Conservation (phyloP, 1,140 invertebrate genomes). For the Whitmania pigra region DNA sequence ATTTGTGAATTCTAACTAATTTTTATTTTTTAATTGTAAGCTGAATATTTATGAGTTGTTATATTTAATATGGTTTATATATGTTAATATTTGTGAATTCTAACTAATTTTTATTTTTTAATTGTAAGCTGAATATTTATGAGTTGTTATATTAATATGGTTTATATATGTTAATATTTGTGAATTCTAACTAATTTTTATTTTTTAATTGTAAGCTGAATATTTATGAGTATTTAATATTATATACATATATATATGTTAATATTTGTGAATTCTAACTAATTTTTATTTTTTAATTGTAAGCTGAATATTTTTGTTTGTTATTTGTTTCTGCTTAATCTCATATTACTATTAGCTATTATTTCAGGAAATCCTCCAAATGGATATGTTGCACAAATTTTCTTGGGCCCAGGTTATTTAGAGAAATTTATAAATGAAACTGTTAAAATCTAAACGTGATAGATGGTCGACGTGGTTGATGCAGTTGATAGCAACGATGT, state of each 20-base stretch:
- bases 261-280: too few relatives aligned
- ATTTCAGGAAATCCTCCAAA: constrained; percentile 65
- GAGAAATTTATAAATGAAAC: constrained; percentile 4
- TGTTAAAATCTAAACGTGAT: background rate
- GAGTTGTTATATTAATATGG: background rate
- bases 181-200: too few relatives aligned
- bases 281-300: too few relatives aligned
- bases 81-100: too few relatives aligned
- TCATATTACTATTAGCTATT: background rate
- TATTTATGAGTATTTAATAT: too few relatives aligned
- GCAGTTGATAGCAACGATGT: constrained; percentile 84
- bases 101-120: too few relatives aligned
- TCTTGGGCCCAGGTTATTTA: constrained; percentile 70
- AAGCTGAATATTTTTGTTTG: constrained; percentile 26
- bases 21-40: background rate
- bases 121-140: background rate
- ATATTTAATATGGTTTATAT: too few relatives aligned
- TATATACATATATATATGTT: too few relatives aligned
- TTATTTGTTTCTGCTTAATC: constrained; percentile 3
- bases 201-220: too few relatives aligned
- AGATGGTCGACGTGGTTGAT: constrained; percentile 12
- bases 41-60: background rate
- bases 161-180: background rate
- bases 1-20: too few relatives aligned
- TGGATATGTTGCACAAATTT: constrained; percentile 94